Base-by-base conservation (phyloP, 2,113 vertebrate species). In the Typhlomys cinereus region DNA sequence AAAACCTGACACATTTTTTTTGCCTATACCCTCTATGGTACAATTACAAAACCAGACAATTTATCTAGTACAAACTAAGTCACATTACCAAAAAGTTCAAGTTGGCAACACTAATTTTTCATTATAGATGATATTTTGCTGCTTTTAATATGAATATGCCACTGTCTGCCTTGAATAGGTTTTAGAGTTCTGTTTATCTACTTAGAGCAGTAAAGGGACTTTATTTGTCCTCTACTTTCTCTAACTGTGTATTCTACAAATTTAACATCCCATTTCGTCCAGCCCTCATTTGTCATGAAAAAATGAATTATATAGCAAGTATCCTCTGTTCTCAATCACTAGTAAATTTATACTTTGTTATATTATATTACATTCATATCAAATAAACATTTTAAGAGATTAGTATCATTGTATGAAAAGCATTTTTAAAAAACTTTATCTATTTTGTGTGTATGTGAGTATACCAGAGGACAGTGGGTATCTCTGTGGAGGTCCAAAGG, bases 401-500 rank as follows among this genome's bases (percentile, higher is more conserved):
- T 61, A 89, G 25, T 91, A 14, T 92, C 81, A 69, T 74, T 92
- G 54, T 91, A 59, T 54, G 21, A 87, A 80, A 92, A 96, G 20
- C 74, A 5, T 52, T 75, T 95, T 80, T 87, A 34, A 89, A 21
- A 59, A 67, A 18, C 36, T 64, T n/a, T n/a, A n/a, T n/a, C n/a
- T n/a, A n/a, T n/a, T n/a, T n/a, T n/a, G n/a, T n/a, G n/a, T n/a
- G n/a, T n/a, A n/a, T n/a, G n/a, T n/a, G n/a, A n/a, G n/a, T n/a
- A n/a, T n/a, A n/a, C n/a, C n/a, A n/a, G n/a, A n/a, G n/a, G n/a
- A n/a, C n/a, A n/a, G n/a, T n/a, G n/a, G n/a, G n/a, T n/a, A n/a
- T n/a, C n/a, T n/a, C n/a, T n/a, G n/a, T n/a, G n/a, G n/a, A n/a
- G n/a, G n/a, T n/a, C n/a, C n/a, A n/a, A n/a, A n/a, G n/a, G n/a